These are phyloP conservation scores for Megalonaias nervosa DNA, from an alignment of 1,140 invertebrate species.

Conservation along the genomic window DNA sequence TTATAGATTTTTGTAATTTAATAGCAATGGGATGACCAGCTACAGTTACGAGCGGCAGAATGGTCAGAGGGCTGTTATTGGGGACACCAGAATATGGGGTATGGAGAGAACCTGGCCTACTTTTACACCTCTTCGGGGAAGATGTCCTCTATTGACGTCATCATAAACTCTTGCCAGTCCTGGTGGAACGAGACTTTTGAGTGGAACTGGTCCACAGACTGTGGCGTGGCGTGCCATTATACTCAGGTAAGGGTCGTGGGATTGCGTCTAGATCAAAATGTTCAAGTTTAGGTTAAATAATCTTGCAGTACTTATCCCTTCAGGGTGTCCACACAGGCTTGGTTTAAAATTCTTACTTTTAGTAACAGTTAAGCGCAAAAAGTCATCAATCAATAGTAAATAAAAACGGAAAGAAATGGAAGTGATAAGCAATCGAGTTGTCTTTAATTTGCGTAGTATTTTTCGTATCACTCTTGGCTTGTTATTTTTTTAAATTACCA, in stretches of 20 bases:
- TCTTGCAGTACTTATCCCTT: background rate
- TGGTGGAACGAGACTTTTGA: conserved; percentile 27
- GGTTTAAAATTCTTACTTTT: background rate
- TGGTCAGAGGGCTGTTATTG: conserved; percentile 30
- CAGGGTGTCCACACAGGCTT: no score
- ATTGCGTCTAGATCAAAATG: background rate
- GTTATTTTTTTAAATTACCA: no score
- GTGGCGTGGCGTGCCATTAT: conserved; percentile 27
- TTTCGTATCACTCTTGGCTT: no score
- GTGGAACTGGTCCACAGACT: conserved; percentile 24
- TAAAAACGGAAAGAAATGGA: background rate
- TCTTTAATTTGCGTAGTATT: no score
- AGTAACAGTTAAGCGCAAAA: background rate
- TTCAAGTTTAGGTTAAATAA: background rate
- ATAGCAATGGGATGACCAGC: conserved; percentile 12
- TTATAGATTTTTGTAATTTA: background rate
- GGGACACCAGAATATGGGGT: conserved; percentile 18
- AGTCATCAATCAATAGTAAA: background rate
- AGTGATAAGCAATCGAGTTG: no score
- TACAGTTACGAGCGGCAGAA: conserved; percentile 9
- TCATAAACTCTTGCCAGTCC: conserved; percentile 13
- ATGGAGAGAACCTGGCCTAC: conserved; percentile 24
- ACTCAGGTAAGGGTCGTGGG: conserved; percentile 12
- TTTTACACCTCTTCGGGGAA: conserved; percentile 9
- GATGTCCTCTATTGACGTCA: conserved; percentile 6